phyloP scores from a whole-genome alignment of 2,888 invertebrate species.

The Allacma fusca region DNA sequence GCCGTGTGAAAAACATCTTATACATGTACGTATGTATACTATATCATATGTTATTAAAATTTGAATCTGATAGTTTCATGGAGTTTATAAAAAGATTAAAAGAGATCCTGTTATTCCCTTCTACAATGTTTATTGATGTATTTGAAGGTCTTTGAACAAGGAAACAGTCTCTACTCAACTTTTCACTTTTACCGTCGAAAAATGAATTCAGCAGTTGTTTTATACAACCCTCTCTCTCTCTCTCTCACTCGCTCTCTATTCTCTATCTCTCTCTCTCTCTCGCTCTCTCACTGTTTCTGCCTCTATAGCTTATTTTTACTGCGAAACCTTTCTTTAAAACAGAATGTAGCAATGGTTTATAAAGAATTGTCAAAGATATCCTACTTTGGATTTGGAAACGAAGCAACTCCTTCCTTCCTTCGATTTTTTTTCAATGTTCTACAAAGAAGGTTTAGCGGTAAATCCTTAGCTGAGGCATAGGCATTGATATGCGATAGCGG shows the following conservation, averaged over 20 bases:
- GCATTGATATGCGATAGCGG: no score
- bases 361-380: no score
- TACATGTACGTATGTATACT: background rate
- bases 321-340: no score
- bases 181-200: background rate
- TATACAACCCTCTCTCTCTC: background rate
- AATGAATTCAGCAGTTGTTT: slow-evolving; percentile 8
- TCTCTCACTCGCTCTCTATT: no score
- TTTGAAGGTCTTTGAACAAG: slow-evolving; percentile 1
- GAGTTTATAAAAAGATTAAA: background rate
- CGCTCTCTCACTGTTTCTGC: background rate
- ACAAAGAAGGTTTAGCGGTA: no score
- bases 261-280: no score
- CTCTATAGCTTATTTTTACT: background rate
- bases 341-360: no score
- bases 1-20: no score
- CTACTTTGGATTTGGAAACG: no score
- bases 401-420: no score
- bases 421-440: no score
- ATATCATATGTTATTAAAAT: slow-evolving; percentile 10
- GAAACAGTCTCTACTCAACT: slow-evolving; percentile 2
- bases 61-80: slow-evolving; percentile 1
- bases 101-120: background rate
- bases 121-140: background rate
- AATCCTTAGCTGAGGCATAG: no score